These are phyloP conservation scores for Sarotherodon lohbergeri DNA, from an alignment of 2,113 vertebrate genomes.

Conservation along the genomic window DNA sequence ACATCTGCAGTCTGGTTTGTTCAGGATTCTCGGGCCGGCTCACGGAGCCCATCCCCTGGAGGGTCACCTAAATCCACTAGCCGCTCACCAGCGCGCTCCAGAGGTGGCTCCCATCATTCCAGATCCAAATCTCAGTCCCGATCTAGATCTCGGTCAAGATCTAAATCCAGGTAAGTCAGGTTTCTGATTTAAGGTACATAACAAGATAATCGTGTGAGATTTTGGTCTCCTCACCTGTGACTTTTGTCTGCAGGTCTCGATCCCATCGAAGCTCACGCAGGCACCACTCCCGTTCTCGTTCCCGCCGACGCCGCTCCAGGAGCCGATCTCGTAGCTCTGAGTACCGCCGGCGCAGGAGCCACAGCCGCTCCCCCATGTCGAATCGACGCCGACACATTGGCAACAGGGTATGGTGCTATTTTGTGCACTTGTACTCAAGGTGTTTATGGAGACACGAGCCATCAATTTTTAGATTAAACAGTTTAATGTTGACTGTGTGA, in stretches of 20 bases:
- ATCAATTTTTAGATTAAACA: not conserved
- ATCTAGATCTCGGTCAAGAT: constrained; percentile 42
- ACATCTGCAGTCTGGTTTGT: constrained; percentile 77
- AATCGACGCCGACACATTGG: constrained; percentile 62
- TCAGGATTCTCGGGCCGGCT: constrained; percentile 83
- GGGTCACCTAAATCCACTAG: constrained; percentile 49
- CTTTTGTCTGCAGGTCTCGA: constrained; percentile 31
- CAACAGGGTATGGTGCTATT: constrained; percentile 39
- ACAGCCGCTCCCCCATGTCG: constrained; percentile 63
- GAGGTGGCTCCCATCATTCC: constrained; percentile 69
- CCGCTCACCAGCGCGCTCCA: constrained; percentile 51
- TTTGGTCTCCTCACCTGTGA: not conserved
- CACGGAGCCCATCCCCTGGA: constrained; percentile 75
- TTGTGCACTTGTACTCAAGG: not conserved
- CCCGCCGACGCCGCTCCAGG: constrained; percentile 43
- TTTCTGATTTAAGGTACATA: not conserved
- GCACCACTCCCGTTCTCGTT: constrained; percentile 56
- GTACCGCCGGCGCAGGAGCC: constrained; percentile 52
- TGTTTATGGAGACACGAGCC: not conserved
- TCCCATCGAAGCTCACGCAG: constrained; percentile 64
- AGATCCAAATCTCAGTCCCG: constrained; percentile 76
- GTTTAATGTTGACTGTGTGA: not conserved
- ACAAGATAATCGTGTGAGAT: not conserved
- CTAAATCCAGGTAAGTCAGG: constrained; percentile 61
- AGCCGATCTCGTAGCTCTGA: constrained; percentile 59